Evolutionary conservation across 2,113 vertebrate species (phyloP).

Genomic region (Bubalus kerabau): DNA sequence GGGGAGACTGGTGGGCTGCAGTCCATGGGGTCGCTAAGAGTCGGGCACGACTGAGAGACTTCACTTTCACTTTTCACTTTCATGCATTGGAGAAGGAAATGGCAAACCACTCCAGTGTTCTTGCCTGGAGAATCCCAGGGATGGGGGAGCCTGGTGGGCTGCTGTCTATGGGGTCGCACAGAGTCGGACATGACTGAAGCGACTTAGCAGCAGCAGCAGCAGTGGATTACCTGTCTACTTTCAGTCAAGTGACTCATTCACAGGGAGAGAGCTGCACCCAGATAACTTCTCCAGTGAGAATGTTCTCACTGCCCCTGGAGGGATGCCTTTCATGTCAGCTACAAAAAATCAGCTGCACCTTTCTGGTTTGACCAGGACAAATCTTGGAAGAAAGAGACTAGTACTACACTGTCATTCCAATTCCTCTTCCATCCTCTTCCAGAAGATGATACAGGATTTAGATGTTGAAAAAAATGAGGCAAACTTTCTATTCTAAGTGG

Average conservation of each 20-base stretch:
- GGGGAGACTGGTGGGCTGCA: no score
- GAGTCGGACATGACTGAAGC: no score
- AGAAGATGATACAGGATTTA: neutral
- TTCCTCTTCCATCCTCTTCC: neutral
- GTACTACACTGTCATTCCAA: neutral
- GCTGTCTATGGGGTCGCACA: rapidly evolving
- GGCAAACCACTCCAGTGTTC: no score
- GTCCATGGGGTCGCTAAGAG: no score
- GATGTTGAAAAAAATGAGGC: neutral
- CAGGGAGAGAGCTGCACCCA: neutral
- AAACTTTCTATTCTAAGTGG: neutral
- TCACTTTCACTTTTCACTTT: no score
- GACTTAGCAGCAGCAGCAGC: no score
- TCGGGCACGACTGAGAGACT: no score
- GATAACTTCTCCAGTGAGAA: neutral
- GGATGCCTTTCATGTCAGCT: neutral
- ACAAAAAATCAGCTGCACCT: neutral
- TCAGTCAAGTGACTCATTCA: neutral
- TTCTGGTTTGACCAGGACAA: neutral
- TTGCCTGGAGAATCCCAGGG: no score
- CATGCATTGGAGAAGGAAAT: no score
- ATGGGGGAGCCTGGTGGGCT: no score
- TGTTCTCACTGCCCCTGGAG: neutral
- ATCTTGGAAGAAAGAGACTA: neutral
- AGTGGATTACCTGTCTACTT: neutral